A percentile compares a stretch with the other conserved stretches of the same genome.
These are phyloP conservation scores for Naso thynnoides DNA, from an alignment of 2,797 vertebrate species.

Conservation along the genomic window DNA sequence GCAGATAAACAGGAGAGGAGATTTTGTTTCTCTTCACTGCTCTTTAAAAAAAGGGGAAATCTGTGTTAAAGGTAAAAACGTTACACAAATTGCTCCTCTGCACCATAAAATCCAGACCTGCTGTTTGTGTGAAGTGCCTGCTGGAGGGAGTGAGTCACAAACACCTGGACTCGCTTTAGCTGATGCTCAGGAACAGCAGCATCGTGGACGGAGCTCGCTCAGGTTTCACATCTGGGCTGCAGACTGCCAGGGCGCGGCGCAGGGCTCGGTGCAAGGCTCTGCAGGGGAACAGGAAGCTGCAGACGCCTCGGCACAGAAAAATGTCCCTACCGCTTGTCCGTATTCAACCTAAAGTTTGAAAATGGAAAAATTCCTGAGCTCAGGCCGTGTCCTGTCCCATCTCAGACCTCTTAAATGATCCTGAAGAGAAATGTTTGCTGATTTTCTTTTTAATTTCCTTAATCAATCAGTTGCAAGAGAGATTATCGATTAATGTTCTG, in stretches of 20 bases:
- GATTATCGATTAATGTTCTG: no score
- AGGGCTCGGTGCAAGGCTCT: conserved; percentile 32
- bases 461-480: no score
- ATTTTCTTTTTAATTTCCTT: no score
- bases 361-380: no score
- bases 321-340: no score
- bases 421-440: no score
- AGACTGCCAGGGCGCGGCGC: conserved; percentile 40
- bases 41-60: conserved; percentile 9
- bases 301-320: no score
- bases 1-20: conserved; percentile 7
- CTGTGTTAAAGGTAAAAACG: not conserved
- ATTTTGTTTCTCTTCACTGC: not conserved
- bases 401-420: not conserved
- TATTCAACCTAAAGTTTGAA: no score
- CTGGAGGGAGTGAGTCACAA: conserved; percentile 61
- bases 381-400: no score
- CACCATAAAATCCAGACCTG: conserved; percentile 23
- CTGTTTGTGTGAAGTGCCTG: conserved; percentile 30
- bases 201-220: conserved; percentile 18
- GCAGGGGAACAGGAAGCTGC: conserved; percentile 42
- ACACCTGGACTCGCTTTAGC: conserved; percentile 73
- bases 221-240: conserved; percentile 75
- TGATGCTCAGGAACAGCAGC: not conserved
- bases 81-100: not conserved